Conservation (phyloP, 2,888 invertebrate species). For the Petrolisthes cinctipes region DNA sequence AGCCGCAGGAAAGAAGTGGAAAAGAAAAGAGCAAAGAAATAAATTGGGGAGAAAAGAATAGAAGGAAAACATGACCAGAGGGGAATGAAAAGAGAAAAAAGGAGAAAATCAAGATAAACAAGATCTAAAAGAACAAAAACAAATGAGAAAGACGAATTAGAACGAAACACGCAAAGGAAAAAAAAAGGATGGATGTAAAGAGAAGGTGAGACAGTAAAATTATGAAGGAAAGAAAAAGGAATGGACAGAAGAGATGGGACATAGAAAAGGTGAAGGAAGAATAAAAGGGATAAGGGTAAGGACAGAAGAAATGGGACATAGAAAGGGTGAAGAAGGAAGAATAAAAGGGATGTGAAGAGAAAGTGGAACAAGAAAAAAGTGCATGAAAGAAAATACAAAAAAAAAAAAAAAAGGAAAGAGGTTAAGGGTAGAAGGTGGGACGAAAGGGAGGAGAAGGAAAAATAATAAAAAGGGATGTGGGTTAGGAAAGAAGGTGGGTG, state of each 20-base stretch:
- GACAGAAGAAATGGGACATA: no score
- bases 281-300: neutral
- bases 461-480: no score
- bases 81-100: neutral
- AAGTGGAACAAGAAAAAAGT: no score
- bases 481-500: neutral
- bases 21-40: no score
- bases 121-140: neutral
- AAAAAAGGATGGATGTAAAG: no score
- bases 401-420: neutral
- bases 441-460: neutral
- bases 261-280: slow-evolving; percentile 6
- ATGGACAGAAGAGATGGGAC: neutral
- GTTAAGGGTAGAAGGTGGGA: neutral
- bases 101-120: neutral
- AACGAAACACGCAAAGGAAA: no score
- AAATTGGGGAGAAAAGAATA: neutral
- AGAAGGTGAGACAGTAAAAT: no score
- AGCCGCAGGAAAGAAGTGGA: no score
- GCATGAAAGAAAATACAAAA: neutral
- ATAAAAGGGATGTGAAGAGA: no score
- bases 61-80: no score
- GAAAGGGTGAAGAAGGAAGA: no score
- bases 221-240: no score
- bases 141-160: neutral